phyloP scores from a whole-genome alignment of 92 coral and sea anemone species.

The Porites rus region DNA sequence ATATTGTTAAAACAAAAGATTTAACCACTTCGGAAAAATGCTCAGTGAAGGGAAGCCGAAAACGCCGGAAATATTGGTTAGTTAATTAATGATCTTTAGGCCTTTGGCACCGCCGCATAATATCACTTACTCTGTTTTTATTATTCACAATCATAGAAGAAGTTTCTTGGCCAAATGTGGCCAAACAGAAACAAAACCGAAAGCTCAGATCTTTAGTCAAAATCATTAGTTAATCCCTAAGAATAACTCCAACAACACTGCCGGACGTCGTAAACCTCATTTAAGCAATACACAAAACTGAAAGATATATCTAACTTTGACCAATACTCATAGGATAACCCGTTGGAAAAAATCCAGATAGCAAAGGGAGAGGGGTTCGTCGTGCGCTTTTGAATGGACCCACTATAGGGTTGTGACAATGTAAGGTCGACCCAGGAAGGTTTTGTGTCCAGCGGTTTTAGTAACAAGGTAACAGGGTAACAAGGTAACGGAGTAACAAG shows the following conservation, averaged over 20 bases:
- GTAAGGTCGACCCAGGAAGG: too few relatives aligned
- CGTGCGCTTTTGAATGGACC: not conserved
- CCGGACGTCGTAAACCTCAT: not conserved
- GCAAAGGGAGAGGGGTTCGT: not conserved
- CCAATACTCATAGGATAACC: not conserved
- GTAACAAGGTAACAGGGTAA: too few relatives aligned
- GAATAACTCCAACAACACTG: not conserved
- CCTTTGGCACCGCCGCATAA: not conserved
- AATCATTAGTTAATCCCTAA: not conserved
- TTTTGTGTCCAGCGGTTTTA: too few relatives aligned
- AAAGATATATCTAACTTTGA: not conserved
- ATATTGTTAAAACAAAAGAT: not conserved
- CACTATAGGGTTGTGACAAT: not conserved
- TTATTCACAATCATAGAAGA: not conserved
- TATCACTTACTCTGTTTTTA: not conserved
- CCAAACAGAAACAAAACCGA: not conserved
- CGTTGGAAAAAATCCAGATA: not conserved
- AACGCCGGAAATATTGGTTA: not conserved
- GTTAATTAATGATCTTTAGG: not conserved
- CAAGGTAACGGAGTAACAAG: too few relatives aligned
- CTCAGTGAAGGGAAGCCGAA: too few relatives aligned
- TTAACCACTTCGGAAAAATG: not conserved
- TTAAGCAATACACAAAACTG: constrained; percentile 1
- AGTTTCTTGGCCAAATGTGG: not conserved
- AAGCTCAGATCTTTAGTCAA: not conserved